phyloP scores from a whole-genome alignment of 2,888 invertebrate genomes.

The Sussaba pulchella region DNA sequence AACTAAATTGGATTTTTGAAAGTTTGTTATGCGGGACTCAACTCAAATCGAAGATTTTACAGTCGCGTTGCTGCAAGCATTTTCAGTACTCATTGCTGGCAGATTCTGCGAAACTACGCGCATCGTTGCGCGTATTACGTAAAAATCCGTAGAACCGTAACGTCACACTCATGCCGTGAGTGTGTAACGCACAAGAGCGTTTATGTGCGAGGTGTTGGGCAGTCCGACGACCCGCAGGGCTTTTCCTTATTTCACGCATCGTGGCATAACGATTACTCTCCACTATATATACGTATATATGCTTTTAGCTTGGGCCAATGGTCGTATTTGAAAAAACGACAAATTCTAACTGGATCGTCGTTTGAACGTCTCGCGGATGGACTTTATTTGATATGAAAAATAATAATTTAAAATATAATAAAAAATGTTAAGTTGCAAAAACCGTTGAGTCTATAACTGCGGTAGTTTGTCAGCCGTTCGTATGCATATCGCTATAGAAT shows the following conservation, averaged over 20 bases:
- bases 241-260: slow-evolving; percentile 62
- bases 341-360: slow-evolving; percentile 39
- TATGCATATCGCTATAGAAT: slow-evolving; percentile 3
- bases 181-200: background rate
- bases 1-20: background rate
- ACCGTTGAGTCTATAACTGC: background rate
- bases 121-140: slow-evolving; percentile 32
- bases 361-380: slow-evolving; percentile 16
- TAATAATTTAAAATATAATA: too few species aligned
- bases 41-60: background rate
- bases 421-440: slow-evolving; percentile 27
- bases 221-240: slow-evolving; percentile 50
- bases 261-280: slow-evolving; percentile 31
- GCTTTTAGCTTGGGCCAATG: background rate
- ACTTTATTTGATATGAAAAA: too few species aligned
- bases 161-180: slow-evolving; percentile 25
- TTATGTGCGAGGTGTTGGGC: slow-evolving; percentile 35
- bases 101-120: background rate
- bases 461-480: background rate
- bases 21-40: background rate
- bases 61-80: background rate
- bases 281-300: background rate
- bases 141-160: slow-evolving; percentile 43
- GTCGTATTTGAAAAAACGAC: slow-evolving; percentile 32
- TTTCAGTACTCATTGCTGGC: background rate